These are phyloP conservation scores for Dendroctonus ponderosae DNA, from an alignment of 1,140 invertebrate species.

Conservation along the genomic window DNA sequence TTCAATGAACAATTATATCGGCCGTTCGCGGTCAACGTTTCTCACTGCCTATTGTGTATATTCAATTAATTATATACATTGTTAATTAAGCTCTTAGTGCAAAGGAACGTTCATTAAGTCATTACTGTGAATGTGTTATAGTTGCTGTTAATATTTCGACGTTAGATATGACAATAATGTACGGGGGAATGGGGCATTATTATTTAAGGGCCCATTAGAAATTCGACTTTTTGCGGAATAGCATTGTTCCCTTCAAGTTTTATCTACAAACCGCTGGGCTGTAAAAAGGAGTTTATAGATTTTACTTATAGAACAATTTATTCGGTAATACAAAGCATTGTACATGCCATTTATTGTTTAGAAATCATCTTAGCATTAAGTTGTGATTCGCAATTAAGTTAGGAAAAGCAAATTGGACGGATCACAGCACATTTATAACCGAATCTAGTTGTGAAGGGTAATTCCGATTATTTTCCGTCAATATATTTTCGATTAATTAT, in stretches of 20 bases:
- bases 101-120: background rate
- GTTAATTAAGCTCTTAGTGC: slow-evolving; percentile 12
- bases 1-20: slow-evolving; percentile 10
- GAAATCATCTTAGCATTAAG: background rate
- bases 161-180: slow-evolving; percentile 48
- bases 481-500: too few species aligned
- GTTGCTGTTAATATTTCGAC: slow-evolving; percentile 34
- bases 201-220: background rate
- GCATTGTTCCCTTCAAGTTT: background rate
- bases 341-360: background rate
- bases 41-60: slow-evolving; percentile 33
- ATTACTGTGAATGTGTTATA: slow-evolving; percentile 37
- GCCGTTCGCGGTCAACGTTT: slow-evolving; percentile 4
- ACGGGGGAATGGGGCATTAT: slow-evolving; percentile 44
- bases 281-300: background rate
- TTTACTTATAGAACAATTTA: background rate
- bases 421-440: too few species aligned
- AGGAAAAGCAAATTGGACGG: too few species aligned
- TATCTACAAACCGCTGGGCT: background rate
- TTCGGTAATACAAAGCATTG: background rate
- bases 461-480: too few species aligned
- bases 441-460: too few species aligned
- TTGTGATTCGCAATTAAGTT: background rate
- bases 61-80: slow-evolving; percentile 7
- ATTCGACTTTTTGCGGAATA: slow-evolving; percentile 2